Conservation (phyloP, 2,797 vertebrate genomes). For the Crocidura indochinensis region DNA sequence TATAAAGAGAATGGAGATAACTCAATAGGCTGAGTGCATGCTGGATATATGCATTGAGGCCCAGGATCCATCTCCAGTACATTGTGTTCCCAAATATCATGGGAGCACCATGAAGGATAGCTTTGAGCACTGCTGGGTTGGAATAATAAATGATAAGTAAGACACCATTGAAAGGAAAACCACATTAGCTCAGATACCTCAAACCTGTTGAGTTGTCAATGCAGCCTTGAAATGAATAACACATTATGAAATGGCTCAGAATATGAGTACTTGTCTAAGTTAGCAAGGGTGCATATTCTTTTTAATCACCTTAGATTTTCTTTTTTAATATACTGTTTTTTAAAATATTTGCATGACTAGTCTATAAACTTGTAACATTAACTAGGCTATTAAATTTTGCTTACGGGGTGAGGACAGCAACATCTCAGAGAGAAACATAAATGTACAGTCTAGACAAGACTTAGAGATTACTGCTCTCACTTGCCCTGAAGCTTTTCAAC, state of each 20-base stretch:
- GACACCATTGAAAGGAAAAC: neutral
- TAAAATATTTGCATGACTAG: neutral
- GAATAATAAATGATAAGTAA: neutral
- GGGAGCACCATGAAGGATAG: no score
- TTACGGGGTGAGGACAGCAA: neutral
- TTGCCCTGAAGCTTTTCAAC: neutral
- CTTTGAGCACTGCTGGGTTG: no score
- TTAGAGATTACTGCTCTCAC: neutral
- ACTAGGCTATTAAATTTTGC: neutral
- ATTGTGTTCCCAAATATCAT: no score
- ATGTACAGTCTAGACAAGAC: neutral
- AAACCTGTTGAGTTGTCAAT: neutral
- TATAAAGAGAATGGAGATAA: no score
- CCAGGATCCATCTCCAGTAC: no score
- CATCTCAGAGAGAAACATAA: neutral
- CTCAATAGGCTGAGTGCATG: no score
- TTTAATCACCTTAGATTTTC: conserved; percentile 18
- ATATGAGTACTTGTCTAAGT: conserved; percentile 10
- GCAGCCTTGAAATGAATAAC: conserved; percentile 54
- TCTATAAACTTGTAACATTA: neutral
- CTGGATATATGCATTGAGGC: no score
- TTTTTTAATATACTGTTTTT: neutral
- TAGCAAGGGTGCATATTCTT: neutral
- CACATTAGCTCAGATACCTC: neutral
- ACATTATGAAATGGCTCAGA: conserved; percentile 1